Evolutionary conservation across 2,113 vertebrate genomes (phyloP), one percentile per base, ranked within the genome.

Genomic region (Martes martes): DNA sequence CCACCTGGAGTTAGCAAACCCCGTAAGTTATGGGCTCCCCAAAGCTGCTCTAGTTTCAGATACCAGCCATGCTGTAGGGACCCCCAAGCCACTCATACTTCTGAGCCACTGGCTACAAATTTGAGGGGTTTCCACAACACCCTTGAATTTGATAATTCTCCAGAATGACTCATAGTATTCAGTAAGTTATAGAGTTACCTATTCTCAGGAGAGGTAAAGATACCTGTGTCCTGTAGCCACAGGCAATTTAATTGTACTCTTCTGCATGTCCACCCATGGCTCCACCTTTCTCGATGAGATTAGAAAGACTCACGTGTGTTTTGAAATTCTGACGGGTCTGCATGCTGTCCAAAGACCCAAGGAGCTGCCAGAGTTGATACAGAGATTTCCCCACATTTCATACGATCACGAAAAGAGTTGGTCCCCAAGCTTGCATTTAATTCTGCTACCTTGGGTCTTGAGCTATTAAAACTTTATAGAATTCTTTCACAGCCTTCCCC

Each of bases 391-490:
- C 81, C 80, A 55, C 36, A 11, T 94, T 92, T 91, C 55, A 33
- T 45, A 85, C 0, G 0, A 92, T 89, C 71, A 26, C 80, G 89
- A 73, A 61, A 84, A 96, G 42, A 69, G 28, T 55, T 10, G 42
- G 91, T 95, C 89, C 73, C 95, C 45, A 45, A 92, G 92, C 90
- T 91, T 89, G 63, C 82, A 28, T 90, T 95, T 83, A 96, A 90
- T 88, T 87, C 87, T 95, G 55, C 74, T 73, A 59, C 84, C 82
- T 73, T 84, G 97, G 91, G 79, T 90, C 95, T 86, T 31, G 21
- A 19, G 50, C 94, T 95, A 78, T 97, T 96, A 95, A 90, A 97
- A 96, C 96, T 84, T 97, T 50, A 96, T 78, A 39, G 94, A 96
- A 96, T 97, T 90, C 89, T 52, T 84, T 76, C 61, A 39, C 79